phyloP scores from a whole-genome alignment of 2,888 invertebrate species.

The Hermodice carunculata region DNA sequence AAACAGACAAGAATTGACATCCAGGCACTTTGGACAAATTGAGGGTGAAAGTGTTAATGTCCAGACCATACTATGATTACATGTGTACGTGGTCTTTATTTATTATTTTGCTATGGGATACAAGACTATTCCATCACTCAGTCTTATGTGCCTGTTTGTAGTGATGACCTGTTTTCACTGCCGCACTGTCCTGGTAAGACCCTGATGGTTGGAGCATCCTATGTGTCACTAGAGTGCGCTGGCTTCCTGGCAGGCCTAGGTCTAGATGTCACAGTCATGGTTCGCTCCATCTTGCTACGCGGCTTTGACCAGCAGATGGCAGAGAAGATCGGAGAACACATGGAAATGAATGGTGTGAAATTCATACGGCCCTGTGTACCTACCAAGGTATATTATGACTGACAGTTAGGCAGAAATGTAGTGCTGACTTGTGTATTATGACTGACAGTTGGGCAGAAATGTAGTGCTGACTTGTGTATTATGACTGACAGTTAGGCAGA shows the following conservation, averaged over 20 bases:
- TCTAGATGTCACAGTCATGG: slow-evolving; percentile 71
- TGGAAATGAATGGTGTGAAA: slow-evolving; percentile 72
- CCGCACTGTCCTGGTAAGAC: slow-evolving; percentile 73
- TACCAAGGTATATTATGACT: slow-evolving; percentile 48
- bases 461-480: too few species aligned
- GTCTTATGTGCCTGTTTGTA: slow-evolving; percentile 48
- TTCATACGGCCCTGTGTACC: slow-evolving; percentile 71
- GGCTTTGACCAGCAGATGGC: slow-evolving; percentile 76
- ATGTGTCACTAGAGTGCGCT: slow-evolving; percentile 75
- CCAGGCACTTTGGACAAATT: too few species aligned
- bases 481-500: too few species aligned
- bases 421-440: too few species aligned
- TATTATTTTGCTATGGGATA: too few species aligned
- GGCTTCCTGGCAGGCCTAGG: slow-evolving; percentile 72
- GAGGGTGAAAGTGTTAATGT: too few species aligned
- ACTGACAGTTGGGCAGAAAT: too few species aligned
- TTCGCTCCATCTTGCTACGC: slow-evolving; percentile 74
- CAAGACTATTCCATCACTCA: background rate
- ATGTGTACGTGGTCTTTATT: too few species aligned
- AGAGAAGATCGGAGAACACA: slow-evolving; percentile 72
- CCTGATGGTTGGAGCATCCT: slow-evolving; percentile 74
- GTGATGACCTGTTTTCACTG: slow-evolving; percentile 75
- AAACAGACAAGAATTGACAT: too few species aligned
- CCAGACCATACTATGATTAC: too few species aligned
- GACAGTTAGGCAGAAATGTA: too few species aligned